These are phyloP conservation scores for Ptychadena robeensis DNA, from an alignment of 2,797 vertebrate species.

Conservation along the genomic window DNA sequence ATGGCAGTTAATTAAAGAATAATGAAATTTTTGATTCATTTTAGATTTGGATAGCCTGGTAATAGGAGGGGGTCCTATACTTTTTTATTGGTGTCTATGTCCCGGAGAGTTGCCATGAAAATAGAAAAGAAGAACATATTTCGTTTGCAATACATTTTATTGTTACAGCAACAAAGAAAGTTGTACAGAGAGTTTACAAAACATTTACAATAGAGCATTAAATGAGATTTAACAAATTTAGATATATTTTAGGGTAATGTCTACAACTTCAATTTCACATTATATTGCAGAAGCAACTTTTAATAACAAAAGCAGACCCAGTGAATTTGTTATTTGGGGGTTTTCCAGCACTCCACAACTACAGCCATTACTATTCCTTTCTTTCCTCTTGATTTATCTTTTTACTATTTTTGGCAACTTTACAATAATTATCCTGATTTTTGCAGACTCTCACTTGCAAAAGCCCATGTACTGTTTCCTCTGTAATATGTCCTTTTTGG, in stretches of 20 bases:
- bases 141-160: no score
- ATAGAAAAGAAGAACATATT: no score
- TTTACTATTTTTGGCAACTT: conserved; percentile 65
- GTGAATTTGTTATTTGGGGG: conserved; percentile 66
- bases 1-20: no score
- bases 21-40: no score
- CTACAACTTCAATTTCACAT: neutral
- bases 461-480: conserved; percentile 71
- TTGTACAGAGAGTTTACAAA: no score
- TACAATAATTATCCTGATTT: conserved; percentile 64
- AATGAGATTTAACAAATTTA: no score
- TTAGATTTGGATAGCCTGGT: no score
- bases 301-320: conserved; percentile 61
- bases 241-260: conserved; percentile 5
- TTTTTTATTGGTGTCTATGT: no score
- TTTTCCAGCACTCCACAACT: conserved; percentile 58
- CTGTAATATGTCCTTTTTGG: conserved; percentile 67
- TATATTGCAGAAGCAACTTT: neutral
- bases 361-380: conserved; percentile 57
- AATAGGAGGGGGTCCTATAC: no score
- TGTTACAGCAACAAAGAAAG: no score
- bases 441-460: conserved; percentile 60
- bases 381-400: conserved; percentile 62
- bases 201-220: no score
- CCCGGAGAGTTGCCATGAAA: no score